phyloP scores from a whole-genome alignment of 35 echinoderm and acorn worm genomes.

The Lytechinus pictus region DNA sequence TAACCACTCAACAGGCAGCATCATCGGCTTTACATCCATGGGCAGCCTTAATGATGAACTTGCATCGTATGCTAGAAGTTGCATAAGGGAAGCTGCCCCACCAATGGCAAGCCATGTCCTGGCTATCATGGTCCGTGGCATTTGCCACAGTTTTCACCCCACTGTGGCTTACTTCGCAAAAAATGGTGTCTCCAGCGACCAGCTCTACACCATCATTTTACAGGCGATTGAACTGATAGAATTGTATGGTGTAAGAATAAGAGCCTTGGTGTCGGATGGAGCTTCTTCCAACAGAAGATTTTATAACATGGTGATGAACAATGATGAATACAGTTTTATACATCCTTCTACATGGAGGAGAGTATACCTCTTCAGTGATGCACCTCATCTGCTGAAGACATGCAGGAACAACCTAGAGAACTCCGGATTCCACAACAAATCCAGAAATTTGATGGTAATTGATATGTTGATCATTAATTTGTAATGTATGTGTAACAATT shows the following conservation, averaged over 20 bases:
- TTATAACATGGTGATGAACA: background rate
- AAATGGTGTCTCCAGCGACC: constrained; percentile 30
- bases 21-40: constrained; percentile 60
- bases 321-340: background rate
- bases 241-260: constrained; percentile 19
- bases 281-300: constrained; percentile 42
- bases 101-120: constrained; percentile 62
- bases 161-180: constrained; percentile 61
- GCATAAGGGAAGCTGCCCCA: background rate
- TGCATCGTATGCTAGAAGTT: constrained; percentile 24
- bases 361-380: constrained; percentile 57
- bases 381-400: constrained; percentile 58
- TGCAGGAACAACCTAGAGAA: constrained; percentile 61
- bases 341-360: too few species aligned
- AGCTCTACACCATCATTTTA: constrained; percentile 32
- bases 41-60: constrained; percentile 58
- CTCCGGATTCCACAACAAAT: constrained; percentile 50
- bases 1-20: background rate
- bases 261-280: constrained; percentile 54
- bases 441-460: constrained; percentile 68
- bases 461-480: too few species aligned
- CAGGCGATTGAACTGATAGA: constrained; percentile 38
- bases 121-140: constrained; percentile 59
- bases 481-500: too few species aligned
- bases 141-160: background rate